A percentile compares a stretch with the other conserved stretches of the same genome.
These are phyloP conservation scores for Microtus californicus DNA, from an alignment of 2,797 vertebrate species.

Conservation along the genomic window DNA sequence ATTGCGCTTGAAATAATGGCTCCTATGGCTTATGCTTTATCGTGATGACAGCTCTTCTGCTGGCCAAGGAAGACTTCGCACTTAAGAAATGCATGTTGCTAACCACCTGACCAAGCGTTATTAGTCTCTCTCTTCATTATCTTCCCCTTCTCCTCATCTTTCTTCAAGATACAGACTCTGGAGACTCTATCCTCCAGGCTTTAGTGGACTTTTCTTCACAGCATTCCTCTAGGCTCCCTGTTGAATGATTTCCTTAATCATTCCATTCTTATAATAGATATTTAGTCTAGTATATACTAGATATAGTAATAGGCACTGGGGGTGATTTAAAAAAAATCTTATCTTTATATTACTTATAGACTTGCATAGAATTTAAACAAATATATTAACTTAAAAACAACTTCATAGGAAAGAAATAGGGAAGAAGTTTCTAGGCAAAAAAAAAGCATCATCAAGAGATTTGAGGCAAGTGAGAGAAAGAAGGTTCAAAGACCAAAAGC, in stretches of 20 bases:
- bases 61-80: slow-evolving; percentile 13
- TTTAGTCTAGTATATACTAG: neutral
- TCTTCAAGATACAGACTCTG: neutral
- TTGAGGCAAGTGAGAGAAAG: neutral
- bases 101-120: neutral
- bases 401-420: neutral
- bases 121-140: neutral
- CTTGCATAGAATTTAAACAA: neutral
- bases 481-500: neutral
- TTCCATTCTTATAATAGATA: neutral
- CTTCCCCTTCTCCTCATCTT: slow-evolving; percentile 20
- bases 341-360: neutral
- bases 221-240: neutral
- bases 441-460: neutral
- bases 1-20: neutral
- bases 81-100: neutral
- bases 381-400: neutral
- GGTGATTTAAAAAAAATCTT: neutral
- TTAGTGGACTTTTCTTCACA: neutral
- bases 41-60: neutral
- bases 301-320: neutral
- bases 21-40: neutral
- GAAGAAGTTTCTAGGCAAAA: neutral
- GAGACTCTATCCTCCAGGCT: neutral
- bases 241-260: slow-evolving; percentile 42